A percentile compares a stretch with the other conserved stretches of the same genome.
Evolutionary conservation across 1,140 invertebrate genomes (phyloP).

Genomic region (Calosoma granatense): DNA sequence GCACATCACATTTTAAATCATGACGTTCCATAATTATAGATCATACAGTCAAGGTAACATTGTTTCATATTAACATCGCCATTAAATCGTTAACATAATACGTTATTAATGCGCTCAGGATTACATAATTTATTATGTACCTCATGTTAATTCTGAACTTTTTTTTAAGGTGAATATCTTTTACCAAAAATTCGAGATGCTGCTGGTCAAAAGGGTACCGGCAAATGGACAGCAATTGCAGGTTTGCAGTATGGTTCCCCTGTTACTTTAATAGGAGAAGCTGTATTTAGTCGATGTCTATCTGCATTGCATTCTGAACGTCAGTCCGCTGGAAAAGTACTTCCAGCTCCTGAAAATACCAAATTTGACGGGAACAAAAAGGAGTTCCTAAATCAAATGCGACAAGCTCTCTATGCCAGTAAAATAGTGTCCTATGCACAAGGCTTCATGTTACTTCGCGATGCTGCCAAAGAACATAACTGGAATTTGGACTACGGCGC

Average conservation of each 20-base stretch:
- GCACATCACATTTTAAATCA: too few relatives aligned
- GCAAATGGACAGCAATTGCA: conserved; percentile 98
- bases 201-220: conserved; percentile 98
- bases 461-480: conserved; percentile 80
- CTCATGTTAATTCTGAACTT: too few relatives aligned
- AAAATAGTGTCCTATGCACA: conserved; percentile 99
- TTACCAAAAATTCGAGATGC: conserved; percentile 90
- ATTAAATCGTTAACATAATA: too few relatives aligned
- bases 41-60: too few relatives aligned
- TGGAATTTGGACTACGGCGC: conserved; percentile 98
- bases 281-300: conserved; percentile 92
- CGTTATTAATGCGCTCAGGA: too few relatives aligned
- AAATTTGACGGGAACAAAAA: conserved; percentile 60
- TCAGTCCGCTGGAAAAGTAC: conserved; percentile 63
- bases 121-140: too few relatives aligned
- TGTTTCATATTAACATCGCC: too few relatives aligned
- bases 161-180: conserved; percentile 47
- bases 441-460: conserved; percentile 96
- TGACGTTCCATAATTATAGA: too few relatives aligned
- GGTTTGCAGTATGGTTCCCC: conserved; percentile 94
- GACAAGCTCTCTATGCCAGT: conserved; percentile 88
- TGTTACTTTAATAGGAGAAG: conserved; percentile 95
- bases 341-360: conserved; percentile 55
- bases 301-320: conserved; percentile 74
- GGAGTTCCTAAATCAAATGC: conserved; percentile 64